Base-by-base conservation (phyloP, 2,113 vertebrate species). In the Chauna torquata region DNA sequence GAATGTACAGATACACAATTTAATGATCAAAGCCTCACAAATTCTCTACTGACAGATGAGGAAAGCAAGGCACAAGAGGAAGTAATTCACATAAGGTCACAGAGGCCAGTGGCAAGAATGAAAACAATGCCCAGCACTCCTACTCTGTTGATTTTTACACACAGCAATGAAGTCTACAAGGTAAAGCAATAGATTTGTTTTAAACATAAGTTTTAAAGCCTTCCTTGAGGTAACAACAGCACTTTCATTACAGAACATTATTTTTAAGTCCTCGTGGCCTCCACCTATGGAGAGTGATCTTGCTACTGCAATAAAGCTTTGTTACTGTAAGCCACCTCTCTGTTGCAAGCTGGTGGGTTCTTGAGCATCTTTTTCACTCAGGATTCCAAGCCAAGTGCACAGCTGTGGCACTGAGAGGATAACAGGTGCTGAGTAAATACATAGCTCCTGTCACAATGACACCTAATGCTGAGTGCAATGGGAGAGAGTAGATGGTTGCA, bases 1-100 rank as follows among this genome's bases (percentile, higher is more conserved):
- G 3, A 82, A 91, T 1, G 2, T 19, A 91, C 15, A 81, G 42
- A 32, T 61, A 86, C 8, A 25, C 64, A 78, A 94, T 52, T 59
- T 86, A 82, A 69, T 20, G 30, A 94, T 58, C 44, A 86, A 93
- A 91, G n/a, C 38, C 72, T 76, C 82, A 87, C 3, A 89, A 68
- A 84, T 44, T 57, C 65, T 59, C 86, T 55, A 18, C 40, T 4
- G 3, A 78, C 18, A 95, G 47, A 75, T 18, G 27, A 94, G 34
- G 61, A 85, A 66, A 95, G 12, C 12, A 79, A 94, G 64, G 36
- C 50, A 88, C 32, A 90, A 72, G 66, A 42, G 27, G 47, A 75
- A 90, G 44, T 44, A 79, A 83, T 74, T 72, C 82, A 69, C 8
- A 49, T 58, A 92, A 78, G 78, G 65, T 84, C 71, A 90, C 22